Base-by-base conservation (phyloP, 2,888 invertebrate species). In the Parasteatoda lunata region DNA sequence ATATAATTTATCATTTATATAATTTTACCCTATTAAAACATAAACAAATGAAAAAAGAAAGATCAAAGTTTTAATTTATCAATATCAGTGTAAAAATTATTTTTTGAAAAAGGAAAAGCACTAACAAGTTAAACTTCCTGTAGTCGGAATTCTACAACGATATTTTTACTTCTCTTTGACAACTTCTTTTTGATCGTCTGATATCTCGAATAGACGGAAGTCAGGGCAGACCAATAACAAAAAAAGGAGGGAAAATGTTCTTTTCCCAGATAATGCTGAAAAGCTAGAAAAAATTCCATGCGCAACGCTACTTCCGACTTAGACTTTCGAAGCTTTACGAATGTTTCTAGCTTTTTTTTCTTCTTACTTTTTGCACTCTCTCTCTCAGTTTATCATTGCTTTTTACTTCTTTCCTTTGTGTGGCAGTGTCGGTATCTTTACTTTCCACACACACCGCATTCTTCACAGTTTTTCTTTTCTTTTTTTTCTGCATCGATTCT, bases 361-460 rank as follows among this genome's bases (percentile, higher is more conserved):
- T 54, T 72, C 30, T 30, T 59, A 5, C 45, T 48, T 8, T 7
- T 13, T 5, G 11, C 7, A 59, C 59, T 59, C 59, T 59, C 54
- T 54, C n/a, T 30, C n/a, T 59, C 59, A n/a, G 59, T 59, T 59
- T 59, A 59, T 59, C 59, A 59, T 59, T 59, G n/a, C 59, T 13
- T 59, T 80, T 65, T 73, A 68, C 80, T 72, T 66, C 59, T 65
- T 73, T 66, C 51, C 80, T 73, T 80, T 73, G 72, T 65, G 72
- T 4, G 72, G 51, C 59, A n/a, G 71, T 59, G 64, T 79, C 80
- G 80, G 80, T 80, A 80, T 80, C 80, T 80, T 66, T 59, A 73
- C 66, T 52, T 64, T 79, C 79, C 79, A 79, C 71, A 79, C 30
- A 30, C 79, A 71, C 80, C 72, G 49, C 80, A 80, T 80, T 80